These are phyloP conservation scores for Drosophila lini DNA, from an alignment of 1,140 invertebrate species.

Conservation along the genomic window DNA sequence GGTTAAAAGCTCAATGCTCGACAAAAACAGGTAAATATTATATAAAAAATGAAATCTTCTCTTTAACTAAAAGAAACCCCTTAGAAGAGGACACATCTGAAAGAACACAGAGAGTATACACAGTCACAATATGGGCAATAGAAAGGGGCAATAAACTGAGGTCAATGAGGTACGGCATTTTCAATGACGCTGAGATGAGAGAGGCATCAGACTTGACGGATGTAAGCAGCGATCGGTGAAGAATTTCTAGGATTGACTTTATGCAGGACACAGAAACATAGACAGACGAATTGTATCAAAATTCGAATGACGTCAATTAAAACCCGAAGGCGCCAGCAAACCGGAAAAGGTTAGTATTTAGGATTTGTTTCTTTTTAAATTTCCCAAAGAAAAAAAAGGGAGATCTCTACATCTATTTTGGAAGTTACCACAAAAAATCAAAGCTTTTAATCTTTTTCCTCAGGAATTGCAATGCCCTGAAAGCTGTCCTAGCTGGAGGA, in stretches of 20 bases:
- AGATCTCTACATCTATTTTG: neutral
- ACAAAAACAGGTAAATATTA: neutral
- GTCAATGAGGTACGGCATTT: neutral
- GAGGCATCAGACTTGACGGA: neutral
- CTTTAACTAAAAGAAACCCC: too few relatives aligned
- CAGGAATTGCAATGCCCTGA: neutral
- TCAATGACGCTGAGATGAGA: neutral
- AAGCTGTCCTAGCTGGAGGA: neutral
- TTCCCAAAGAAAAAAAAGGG: too few relatives aligned
- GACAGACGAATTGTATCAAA: neutral
- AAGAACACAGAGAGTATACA: neutral
- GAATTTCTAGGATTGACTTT: neutral
- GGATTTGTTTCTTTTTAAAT: too few relatives aligned
- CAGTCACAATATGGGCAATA: neutral
- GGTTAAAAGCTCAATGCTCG: neutral
- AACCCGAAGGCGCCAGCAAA: neutral
- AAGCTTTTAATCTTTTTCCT: neutral
- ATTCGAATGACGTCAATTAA: neutral
- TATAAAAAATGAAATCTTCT: too few relatives aligned
- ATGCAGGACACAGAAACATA: neutral
- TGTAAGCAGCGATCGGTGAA: neutral
- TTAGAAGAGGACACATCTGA: too few relatives aligned
- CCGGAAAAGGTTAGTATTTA: neutral
- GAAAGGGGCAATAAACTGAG: neutral
- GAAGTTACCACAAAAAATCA: neutral